Evolutionary conservation across 92 coral and sea anemone species (phyloP).

Genomic region (Actinernus sp.): DNA sequence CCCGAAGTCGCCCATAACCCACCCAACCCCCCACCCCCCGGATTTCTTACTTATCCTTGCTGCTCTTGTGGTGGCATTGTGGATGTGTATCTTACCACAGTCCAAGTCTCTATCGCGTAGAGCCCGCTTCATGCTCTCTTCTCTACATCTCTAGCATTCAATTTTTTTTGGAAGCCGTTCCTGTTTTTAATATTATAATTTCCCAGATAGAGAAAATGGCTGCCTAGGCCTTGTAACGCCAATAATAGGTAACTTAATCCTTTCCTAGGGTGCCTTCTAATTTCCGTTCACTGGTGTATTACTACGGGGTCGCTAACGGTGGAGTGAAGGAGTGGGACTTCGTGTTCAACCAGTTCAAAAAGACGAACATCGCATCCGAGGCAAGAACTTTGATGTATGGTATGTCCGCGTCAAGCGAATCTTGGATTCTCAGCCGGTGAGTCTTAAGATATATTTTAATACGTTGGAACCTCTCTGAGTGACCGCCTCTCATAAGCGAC

Average conservation of each 20-base stretch:
- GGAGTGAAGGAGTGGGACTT: constrained; percentile 84
- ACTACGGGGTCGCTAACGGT: constrained; percentile 69
- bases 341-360: constrained; percentile 60
- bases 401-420: constrained; percentile 72
- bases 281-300: constrained; percentile 61
- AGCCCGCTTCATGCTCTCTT: no score
- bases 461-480: no score
- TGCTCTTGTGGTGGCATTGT: no score
- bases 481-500: no score
- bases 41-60: not conserved
- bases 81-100: no score
- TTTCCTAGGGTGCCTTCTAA: constrained; percentile 55
- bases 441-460: no score
- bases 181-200: no score
- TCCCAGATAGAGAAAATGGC: no score
- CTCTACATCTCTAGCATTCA: no score
- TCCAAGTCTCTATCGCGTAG: no score
- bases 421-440: constrained; percentile 83
- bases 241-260: not conserved
- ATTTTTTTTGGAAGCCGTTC: no score
- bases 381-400: constrained; percentile 59
- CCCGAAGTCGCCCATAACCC: not conserved
- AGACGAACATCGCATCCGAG: constrained; percentile 71
- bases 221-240: no score
- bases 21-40: not conserved